Base-by-base conservation (phyloP, 2,797 vertebrate genomes). In the Liparis tanakae region DNA sequence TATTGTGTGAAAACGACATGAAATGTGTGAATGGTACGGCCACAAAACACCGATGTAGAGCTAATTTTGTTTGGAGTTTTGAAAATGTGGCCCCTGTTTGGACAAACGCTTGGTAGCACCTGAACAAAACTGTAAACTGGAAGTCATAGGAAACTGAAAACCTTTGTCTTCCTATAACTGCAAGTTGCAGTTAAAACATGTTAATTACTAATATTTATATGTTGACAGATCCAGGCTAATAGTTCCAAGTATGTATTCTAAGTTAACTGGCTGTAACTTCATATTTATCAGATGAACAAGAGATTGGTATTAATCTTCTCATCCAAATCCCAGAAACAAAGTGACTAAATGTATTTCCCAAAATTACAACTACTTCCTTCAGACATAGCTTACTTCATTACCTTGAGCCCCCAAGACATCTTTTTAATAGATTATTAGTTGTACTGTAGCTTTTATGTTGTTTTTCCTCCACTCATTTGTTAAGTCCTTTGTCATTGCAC, bases 401-500 rank as follows among this genome's bases (percentile, higher is more conserved):
- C 10, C 12, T 10, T 37, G 1, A 41, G 10, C 25, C 55, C 25
- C 55, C 51, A 22, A 5, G 36, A 4, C 39, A 56, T 44, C 59
- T 17, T 12, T 57, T 64, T 48, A 50, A 20, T 43, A 48, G 17
- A 9, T 25, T 62, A 15, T 30, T 3, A 6, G 6, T 70, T 36
- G 39, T 66, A 8, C 50, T 6, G 36, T 59, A 5, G 3, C 5
- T 72, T 34, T 63, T 36, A 15, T 70, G 22, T 74, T 63, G 13
- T 71, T 68, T 41, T 39, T 39, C 13, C 17, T 51, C 30, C 62
- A 48, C 13, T 20, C 4, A 22, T 46, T 37, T 60, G 66, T 34
- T 36, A 54, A 74, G 9, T 18, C 18, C 4, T 22, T 74, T 59
- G 22, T 65, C 37, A 60, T 46, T 58, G 44, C 14, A 41, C 7